Conservation (phyloP, 23 tunicate species). For the Botrylloides violaceus region DNA sequence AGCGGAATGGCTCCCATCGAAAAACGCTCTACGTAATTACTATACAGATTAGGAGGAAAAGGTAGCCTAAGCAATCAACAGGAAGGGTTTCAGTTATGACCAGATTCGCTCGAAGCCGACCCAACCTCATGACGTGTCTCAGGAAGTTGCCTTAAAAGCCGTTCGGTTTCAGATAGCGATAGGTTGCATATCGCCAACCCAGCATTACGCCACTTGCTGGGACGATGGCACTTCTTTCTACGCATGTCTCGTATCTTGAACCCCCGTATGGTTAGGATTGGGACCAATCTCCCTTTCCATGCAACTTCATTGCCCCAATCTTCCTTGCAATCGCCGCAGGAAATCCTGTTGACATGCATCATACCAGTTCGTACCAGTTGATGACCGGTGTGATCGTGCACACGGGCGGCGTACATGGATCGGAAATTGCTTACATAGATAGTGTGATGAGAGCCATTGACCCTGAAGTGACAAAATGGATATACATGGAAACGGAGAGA, state of each 20-base stretch:
- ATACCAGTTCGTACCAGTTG: slow-evolving; percentile 1
- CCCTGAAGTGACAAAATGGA: no score
- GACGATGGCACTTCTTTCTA: background rate
- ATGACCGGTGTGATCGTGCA: slow-evolving; percentile 18
- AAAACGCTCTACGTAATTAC: no score
- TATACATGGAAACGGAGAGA: no score
- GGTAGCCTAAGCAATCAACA: no score
- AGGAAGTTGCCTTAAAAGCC: no score
- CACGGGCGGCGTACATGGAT: slow-evolving; percentile 8
- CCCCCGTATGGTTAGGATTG: slow-evolving; percentile 29
- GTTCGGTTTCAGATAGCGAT: no score
- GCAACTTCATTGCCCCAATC: slow-evolving; percentile 37
- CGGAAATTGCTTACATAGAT: slow-evolving; percentile 6
- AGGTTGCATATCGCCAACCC: no score
- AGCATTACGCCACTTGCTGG: background rate
- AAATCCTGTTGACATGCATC: slow-evolving; percentile 19
- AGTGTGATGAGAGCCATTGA: slow-evolving; percentile 20
- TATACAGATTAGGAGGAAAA: no score
- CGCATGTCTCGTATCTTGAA: background rate
- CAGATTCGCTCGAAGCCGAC: no score
- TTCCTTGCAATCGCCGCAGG: slow-evolving; percentile 14
- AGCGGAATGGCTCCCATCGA: no score
- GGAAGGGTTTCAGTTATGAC: no score
- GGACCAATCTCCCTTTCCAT: slow-evolving; percentile 25
- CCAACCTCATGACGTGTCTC: no score